Conservation (phyloP, 1,140 invertebrate genomes). For the Drosophila virilis region DNA sequence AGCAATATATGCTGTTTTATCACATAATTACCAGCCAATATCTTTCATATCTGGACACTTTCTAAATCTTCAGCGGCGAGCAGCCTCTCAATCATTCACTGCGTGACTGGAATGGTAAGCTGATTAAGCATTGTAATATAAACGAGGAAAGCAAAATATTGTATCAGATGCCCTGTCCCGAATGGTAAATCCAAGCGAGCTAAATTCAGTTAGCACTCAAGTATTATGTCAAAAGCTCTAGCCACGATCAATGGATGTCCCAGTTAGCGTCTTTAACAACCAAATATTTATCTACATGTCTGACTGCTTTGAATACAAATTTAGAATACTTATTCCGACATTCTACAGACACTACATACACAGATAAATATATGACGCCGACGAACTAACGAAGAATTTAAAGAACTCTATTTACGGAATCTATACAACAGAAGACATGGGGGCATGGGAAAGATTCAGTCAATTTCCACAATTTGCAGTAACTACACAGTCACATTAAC, state of each 20-base stretch:
- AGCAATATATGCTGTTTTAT: neutral
- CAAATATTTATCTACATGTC: conserved; percentile 4
- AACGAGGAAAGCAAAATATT: neutral
- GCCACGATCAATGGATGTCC: neutral
- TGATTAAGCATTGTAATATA: neutral
- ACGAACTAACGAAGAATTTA: neutral
- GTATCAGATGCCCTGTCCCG: neutral
- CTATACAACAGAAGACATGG: neutral
- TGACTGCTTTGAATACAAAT: neutral
- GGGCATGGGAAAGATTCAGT: neutral
- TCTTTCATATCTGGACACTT: neutral
- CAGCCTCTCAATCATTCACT: neutral
- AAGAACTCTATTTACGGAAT: neutral
- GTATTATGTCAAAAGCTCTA: conserved; percentile 2
- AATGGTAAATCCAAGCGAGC: neutral
- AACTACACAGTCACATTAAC: no score
- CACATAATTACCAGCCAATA: neutral
- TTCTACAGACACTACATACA: conserved; percentile 7
- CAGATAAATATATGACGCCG: neutral
- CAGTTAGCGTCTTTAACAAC: conserved; percentile 23
- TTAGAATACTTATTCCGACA: neutral
- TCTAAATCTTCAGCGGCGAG: neutral
- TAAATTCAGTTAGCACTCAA: conserved; percentile 7
- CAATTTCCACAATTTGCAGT: no score
- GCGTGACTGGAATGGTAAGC: neutral